Conservation (phyloP, 2,888 invertebrate species). For the Habroteleia sp. region DNA sequence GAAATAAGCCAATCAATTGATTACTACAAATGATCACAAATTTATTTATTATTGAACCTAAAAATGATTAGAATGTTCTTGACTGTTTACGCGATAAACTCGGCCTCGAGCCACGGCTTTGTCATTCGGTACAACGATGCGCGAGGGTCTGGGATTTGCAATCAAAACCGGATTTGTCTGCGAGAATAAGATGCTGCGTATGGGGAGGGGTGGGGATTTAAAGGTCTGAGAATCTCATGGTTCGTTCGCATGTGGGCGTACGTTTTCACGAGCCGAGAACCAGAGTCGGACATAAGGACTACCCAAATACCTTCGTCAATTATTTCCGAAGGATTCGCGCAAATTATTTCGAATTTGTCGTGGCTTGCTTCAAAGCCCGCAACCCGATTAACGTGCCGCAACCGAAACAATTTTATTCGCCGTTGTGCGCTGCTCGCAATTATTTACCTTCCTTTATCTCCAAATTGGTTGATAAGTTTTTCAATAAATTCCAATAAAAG, state of each 20-base stretch:
- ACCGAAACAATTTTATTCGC: conserved; percentile 32
- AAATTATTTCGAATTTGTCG: conserved; percentile 45
- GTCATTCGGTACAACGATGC: conserved; percentile 46
- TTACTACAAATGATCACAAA: conserved; percentile 10
- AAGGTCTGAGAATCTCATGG: conserved; percentile 58
- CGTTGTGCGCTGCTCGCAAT: conserved; percentile 2
- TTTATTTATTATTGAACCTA: conserved; percentile 29
- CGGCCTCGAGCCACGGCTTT: conserved; percentile 39
- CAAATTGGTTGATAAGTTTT: conserved; percentile 48
- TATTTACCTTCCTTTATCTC: conserved; percentile 23
- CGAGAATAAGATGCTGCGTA: conserved; percentile 41
- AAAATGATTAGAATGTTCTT: conserved; percentile 51
- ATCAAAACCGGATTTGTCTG: conserved; percentile 60
- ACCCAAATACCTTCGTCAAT: conserved; percentile 27
- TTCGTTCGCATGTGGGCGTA: conserved; percentile 52
- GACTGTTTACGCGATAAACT: conserved; percentile 38
- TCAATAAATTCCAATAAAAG: conserved; percentile 46
- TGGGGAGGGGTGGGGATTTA: conserved; percentile 31
- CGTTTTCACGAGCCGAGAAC: conserved; percentile 27
- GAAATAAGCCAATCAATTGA: too few relatives aligned
- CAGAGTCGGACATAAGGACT: conserved; percentile 11
- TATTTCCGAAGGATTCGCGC: conserved; percentile 23
- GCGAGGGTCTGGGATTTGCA: conserved; percentile 50
- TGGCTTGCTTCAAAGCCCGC: conserved; percentile 14
- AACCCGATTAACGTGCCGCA: conserved; percentile 33